Evolutionary conservation across 2,888 invertebrate genomes (phyloP).

Genomic region (Podabrus alpinus): DNA sequence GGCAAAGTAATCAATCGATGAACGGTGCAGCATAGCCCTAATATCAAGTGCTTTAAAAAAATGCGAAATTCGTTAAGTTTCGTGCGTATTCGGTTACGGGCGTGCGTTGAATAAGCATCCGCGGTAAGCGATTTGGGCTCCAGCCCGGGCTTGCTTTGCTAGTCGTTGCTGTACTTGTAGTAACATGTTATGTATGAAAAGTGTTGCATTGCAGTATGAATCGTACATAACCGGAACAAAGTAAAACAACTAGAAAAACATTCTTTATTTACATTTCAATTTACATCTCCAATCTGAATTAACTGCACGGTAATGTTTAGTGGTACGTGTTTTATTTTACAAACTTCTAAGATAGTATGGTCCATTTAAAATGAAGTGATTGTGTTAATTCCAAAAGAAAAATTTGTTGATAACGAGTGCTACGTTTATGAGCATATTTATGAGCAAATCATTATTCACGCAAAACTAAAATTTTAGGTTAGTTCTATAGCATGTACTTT

Average conservation of each 20-base stretch:
- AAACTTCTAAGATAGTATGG: not conserved
- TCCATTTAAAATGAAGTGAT: not conserved
- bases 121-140: slow-evolving; percentile 37
- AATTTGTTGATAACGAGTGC: not conserved
- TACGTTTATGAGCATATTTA: not conserved
- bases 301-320: not conserved
- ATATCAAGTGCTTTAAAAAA: slow-evolving; percentile 30
- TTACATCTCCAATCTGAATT: not conserved
- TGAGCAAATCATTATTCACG: not conserved
- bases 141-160: slow-evolving; percentile 40
- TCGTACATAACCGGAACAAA: slow-evolving; percentile 12
- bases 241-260: not conserved
- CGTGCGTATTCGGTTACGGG: slow-evolving; percentile 37
- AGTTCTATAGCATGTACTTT: not conserved
- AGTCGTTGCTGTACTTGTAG: slow-evolving; percentile 23
- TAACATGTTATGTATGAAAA: not conserved
- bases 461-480: not conserved
- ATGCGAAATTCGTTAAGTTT: slow-evolving; percentile 33
- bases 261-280: not conserved
- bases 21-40: slow-evolving; percentile 30
- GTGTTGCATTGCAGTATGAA: slow-evolving; percentile 8
- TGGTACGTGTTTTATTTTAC: not conserved
- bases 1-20: slow-evolving; percentile 20
- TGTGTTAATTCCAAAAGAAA: not conserved
- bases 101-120: slow-evolving; percentile 39